Conservation (phyloP, 2,113 vertebrate species). For the Nothoprocta perdicaria region DNA sequence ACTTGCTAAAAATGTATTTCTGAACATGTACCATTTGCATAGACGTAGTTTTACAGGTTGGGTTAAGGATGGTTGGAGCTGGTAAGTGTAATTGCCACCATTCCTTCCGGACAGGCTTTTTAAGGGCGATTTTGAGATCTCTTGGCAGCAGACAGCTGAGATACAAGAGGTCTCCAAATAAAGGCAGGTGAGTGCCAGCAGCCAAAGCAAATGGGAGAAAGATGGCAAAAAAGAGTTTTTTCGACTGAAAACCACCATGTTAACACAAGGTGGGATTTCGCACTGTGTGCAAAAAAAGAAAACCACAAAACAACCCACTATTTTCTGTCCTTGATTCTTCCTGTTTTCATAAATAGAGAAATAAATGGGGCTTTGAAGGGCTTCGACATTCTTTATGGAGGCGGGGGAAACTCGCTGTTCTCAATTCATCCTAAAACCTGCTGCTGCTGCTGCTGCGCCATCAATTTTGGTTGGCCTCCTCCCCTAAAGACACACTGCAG, state of each 20-base stretch:
- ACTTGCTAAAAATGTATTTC: constrained; percentile 40
- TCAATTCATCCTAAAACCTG: background rate
- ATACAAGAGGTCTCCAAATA: background rate
- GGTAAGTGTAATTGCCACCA: background rate
- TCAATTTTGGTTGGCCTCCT: accelerated
- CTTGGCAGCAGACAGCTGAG: background rate
- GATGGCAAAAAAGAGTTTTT: too few relatives aligned
- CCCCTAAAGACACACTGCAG: accelerated
- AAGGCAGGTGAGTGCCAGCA: background rate
- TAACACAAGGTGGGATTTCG: too few relatives aligned
- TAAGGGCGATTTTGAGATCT: background rate
- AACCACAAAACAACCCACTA: too few relatives aligned
- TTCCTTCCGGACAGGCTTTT: background rate
- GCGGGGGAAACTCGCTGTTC: background rate
- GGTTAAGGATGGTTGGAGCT: background rate
- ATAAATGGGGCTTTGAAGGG: too few relatives aligned
- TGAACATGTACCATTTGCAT: constrained; percentile 27
- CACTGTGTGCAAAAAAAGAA: background rate
- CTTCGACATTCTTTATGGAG: background rate
- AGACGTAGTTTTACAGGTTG: accelerated
- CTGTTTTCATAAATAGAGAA: accelerated
- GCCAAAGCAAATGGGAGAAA: background rate
- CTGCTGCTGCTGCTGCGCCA: background rate
- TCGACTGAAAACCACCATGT: too few relatives aligned
- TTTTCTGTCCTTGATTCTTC: background rate